A percentile compares a stretch with the other conserved stretches of the same genome.
Conservation (phyloP, 1,140 invertebrate species). For the Drosophila sturtevanti region DNA sequence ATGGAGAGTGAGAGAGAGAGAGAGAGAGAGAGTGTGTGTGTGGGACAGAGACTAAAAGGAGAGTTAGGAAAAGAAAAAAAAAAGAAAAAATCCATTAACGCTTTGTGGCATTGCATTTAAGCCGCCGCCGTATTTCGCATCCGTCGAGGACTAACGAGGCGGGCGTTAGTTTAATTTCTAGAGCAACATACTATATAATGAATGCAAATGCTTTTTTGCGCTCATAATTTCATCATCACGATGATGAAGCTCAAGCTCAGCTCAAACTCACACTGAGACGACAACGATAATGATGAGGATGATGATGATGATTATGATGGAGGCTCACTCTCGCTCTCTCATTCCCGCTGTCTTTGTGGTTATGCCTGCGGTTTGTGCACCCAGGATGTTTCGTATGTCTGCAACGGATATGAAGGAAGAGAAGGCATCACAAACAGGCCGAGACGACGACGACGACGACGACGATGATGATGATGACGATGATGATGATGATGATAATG, state of each 20-base stretch:
- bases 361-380: slow-evolving; percentile 60
- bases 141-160: slow-evolving; percentile 62
- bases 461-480: slow-evolving; percentile 4
- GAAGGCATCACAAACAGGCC: slow-evolving; percentile 76
- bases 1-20: not conserved
- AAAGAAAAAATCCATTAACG: slow-evolving; percentile 73
- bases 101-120: slow-evolving; percentile 77
- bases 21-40: too few relatives aligned
- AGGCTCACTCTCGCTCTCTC: slow-evolving; percentile 12
- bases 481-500: not conserved
- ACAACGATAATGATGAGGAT: not conserved
- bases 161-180: slow-evolving; percentile 79
- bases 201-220: slow-evolving; percentile 78
- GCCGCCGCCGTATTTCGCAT: slow-evolving; percentile 31
- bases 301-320: not conserved
- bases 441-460: slow-evolving; percentile 12
- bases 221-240: slow-evolving; percentile 75
- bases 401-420: slow-evolving; percentile 69
- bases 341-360: slow-evolving; percentile 37
- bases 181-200: slow-evolving; percentile 68
- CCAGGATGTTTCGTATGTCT: slow-evolving; percentile 78
- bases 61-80: slow-evolving; percentile 34
- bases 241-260: slow-evolving; percentile 23
- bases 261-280: not conserved
- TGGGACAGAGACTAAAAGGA: not conserved